Base-by-base conservation (phyloP, 1,140 invertebrate genomes). In the Hestina assimilis region DNA sequence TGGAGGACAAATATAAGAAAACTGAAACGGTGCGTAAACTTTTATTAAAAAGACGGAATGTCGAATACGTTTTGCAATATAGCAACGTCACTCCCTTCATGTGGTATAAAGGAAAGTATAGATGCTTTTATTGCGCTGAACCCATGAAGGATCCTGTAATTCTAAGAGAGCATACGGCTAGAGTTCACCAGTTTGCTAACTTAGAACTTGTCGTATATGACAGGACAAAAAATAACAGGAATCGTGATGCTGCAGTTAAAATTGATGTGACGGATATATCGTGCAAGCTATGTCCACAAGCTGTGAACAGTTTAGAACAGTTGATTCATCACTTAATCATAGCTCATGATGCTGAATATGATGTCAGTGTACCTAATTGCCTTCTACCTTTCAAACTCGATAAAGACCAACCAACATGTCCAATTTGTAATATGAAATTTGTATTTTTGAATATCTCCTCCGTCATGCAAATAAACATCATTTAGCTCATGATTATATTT, bases 391-490 rank as follows among this genome's bases (percentile, higher is more conserved):
- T 87, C 41, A 80, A 79, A 65, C 47, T 87, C 0, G 72, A 85
- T 14, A 81, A 68, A 50, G 78, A 84, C 4, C 77, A 79, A 29
- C 77, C 72, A 0, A 72, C 77, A 0, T 88, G 84, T 33, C 71
- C 79, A 0, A 83, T 80, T 17, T 87, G 84, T 50, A 64, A 84
- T 45, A 72, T 73, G 47, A 83, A 83, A 43, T 88, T 88, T 45
- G 77, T 81, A 0, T 88, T 82, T 88, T 88, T 51, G 85, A 86
- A 53, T 85, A 83, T 28, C 47, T 88, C 0, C 47, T 88, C 0
- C 69, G 83, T 0, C 85, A 88, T 35, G 81, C 85, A 0, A 88
- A 88, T 31, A 86, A 88, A 42, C 65, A 82, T 21, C 84, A 86
- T 45, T 51, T 87, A 0, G 67, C 78, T 0, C 84, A 87, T 19